Base-by-base conservation (phyloP, 2,797 vertebrate genomes). In the Cossypha polioptera region DNA sequence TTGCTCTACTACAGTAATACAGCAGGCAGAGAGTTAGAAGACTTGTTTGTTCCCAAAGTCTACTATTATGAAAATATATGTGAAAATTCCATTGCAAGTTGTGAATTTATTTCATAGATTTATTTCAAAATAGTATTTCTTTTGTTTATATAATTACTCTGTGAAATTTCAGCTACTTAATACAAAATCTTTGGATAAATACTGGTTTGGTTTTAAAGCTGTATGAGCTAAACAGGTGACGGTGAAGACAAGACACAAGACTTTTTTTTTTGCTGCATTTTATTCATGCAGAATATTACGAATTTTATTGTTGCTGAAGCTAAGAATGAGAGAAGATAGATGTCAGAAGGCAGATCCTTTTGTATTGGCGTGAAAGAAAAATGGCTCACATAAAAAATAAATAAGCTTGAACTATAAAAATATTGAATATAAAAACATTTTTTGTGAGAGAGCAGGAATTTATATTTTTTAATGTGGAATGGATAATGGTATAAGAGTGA, bases 381-480 rank as follows among this genome's bases (percentile, higher is more conserved):
- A 94, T 94, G 54, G 50, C 42, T 92, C 78, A 45, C 82, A 83
- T 80, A 92, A 91, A 91, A 93, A 92, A 13, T 71, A 91, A 85
- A 96, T 91, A 92, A 91, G 45, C 89, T 66, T 25, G 15, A 88
- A 82, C 71, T 94, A 55, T 82, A 82, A 89, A 92, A 95, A 79
- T 91, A 85, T 31, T 90, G 68, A 86, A 74, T 87, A 91, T 67
- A 85, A 82, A 92, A 92, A 38, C 33, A 42, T 69, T 82, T 54
- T 86, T 67, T 67, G 47, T 66, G 67, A 48, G 43, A 87, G 26
- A n/a, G 33, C 33, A 61, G n/a, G 31, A 78, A 25, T 67, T 42
- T 78, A 18, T 65, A 24, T 26, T 83, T 93, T 89, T 76, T 78
- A 86, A 85, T 88, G 43, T 29, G 16, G 33, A 79, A 13, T 42